Conservation (phyloP, 2,113 vertebrate genomes). For the Platichthys flesus region DNA sequence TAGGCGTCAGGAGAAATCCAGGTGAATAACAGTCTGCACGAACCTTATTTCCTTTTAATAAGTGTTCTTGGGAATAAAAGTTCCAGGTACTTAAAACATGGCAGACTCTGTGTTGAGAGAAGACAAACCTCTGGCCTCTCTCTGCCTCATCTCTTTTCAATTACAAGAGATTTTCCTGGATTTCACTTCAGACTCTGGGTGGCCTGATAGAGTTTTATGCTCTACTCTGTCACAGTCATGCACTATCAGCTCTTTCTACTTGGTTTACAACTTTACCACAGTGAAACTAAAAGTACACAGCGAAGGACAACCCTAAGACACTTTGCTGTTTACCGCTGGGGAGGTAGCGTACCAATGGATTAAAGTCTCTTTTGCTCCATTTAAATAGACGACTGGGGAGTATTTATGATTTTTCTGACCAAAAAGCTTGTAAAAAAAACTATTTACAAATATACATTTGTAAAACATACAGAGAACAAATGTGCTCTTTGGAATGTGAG, state of each 20-base stretch:
- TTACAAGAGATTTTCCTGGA: conserved; percentile 10
- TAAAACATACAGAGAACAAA: conserved; percentile 5
- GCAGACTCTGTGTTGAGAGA: neutral
- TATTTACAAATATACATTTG: conserved; percentile 3
- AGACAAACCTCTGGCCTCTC: conserved; percentile 35
- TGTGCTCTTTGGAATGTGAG: conserved; percentile 6
- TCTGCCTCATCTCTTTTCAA: conserved; percentile 5
- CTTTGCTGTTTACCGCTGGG: conserved; percentile 50
- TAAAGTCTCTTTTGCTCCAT: conserved; percentile 9
- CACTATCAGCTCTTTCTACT: neutral
- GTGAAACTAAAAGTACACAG: conserved; percentile 27
- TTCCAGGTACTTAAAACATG: no score
- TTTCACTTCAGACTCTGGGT: conserved; percentile 14
- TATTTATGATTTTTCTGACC: conserved; percentile 38
- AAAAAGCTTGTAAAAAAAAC: conserved; percentile 18
- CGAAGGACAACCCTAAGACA: conserved; percentile 17
- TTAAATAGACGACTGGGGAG: conserved; percentile 25
- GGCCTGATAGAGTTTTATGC: neutral
- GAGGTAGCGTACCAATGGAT: conserved; percentile 12
- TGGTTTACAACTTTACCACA: conserved; percentile 16
- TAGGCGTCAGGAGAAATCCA: no score
- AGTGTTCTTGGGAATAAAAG: no score
- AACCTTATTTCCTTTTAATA: no score
- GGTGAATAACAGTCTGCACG: no score
- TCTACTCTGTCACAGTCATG: neutral